phyloP scores from a whole-genome alignment of 2,797 vertebrate species.

The Xiphorhynchus erythropygius region DNA sequence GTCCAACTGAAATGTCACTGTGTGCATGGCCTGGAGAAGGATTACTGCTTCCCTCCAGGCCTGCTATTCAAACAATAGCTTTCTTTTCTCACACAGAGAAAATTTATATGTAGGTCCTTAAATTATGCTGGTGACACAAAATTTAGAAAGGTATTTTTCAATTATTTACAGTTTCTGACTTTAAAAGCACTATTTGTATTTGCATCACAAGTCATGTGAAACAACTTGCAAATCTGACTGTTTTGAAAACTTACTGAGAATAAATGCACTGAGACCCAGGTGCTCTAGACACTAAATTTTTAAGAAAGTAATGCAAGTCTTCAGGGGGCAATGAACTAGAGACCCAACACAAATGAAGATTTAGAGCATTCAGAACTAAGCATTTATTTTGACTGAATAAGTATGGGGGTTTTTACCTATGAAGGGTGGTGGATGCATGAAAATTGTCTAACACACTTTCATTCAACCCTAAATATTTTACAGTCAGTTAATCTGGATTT shows the following conservation, averaged over 20 bases:
- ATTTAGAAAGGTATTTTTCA: neutral
- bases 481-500: neutral
- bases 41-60: neutral
- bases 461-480: neutral
- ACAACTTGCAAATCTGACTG: neutral
- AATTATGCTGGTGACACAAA: neutral
- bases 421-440: neutral
- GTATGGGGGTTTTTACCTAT: accelerated
- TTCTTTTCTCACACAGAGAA: neutral
- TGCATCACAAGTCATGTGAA: neutral
- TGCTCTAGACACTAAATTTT: neutral
- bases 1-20: neutral
- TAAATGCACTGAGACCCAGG: neutral
- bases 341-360: neutral
- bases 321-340: neutral
- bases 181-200: neutral
- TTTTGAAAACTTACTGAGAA: neutral
- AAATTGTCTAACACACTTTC: neutral
- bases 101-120: neutral
- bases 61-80: neutral
- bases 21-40: neutral
- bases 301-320: neutral
- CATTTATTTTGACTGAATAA: neutral
- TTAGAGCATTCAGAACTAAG: neutral
- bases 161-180: neutral